Evolutionary conservation across 2,797 vertebrate species (phyloP).

Genomic region (Nannoperca australis): DNA sequence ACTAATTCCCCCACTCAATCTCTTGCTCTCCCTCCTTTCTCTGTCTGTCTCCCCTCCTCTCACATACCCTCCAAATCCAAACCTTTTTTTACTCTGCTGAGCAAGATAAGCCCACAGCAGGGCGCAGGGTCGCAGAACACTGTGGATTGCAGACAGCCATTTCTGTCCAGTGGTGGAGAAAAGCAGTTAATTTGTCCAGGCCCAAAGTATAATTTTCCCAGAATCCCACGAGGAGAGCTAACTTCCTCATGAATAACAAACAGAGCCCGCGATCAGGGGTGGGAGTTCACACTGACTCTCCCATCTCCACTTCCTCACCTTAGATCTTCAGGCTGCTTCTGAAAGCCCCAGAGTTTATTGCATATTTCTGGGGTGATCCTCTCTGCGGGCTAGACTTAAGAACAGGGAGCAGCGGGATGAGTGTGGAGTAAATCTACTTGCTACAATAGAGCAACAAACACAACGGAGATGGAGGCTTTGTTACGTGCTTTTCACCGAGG

Average conservation of each 20-base stretch:
- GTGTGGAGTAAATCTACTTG: constrained; percentile 22
- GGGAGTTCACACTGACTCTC: constrained; percentile 35
- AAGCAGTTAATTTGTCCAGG: constrained; percentile 50
- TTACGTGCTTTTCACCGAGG: constrained; percentile 14
- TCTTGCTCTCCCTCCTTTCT: constrained; percentile 24
- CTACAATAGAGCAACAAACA: constrained; percentile 18
- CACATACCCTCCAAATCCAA: constrained; percentile 34
- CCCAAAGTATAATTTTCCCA: constrained; percentile 55
- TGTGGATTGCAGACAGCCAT: constrained; percentile 45
- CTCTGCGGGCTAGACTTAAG: constrained; percentile 44
- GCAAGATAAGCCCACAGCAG: constrained; percentile 65
- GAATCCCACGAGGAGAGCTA: constrained; percentile 52
- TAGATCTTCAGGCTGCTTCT: constrained; percentile 54
- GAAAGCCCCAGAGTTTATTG: constrained; percentile 59
- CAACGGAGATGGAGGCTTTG: background rate
- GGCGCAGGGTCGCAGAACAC: constrained; percentile 45
- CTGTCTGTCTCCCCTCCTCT: constrained; percentile 1
- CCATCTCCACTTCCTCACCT: constrained; percentile 54
- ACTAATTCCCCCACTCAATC: constrained; percentile 63
- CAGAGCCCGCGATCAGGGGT: constrained; percentile 54
- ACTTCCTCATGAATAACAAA: constrained; percentile 76
- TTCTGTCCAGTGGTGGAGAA: constrained; percentile 42
- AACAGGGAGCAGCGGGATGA: constrained; percentile 17
- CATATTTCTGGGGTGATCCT: constrained; percentile 65
- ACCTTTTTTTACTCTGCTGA: constrained; percentile 45